Evolutionary conservation across 1,140 invertebrate species (phyloP), one percentile per base, ranked within the genome.

Genomic region (Agrilus planipennis): DNA sequence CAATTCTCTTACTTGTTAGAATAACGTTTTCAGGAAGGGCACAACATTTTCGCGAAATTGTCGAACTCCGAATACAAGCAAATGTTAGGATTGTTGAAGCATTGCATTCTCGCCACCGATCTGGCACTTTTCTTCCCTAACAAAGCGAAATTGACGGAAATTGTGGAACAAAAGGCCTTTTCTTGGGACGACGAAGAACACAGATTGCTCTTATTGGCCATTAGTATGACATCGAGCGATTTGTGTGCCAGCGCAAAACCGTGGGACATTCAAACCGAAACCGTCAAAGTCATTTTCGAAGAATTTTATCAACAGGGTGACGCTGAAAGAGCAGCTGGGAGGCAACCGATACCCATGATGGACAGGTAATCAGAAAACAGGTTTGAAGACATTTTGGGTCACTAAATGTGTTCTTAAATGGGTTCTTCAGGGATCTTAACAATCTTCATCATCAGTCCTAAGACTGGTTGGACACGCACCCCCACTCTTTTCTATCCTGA

Each of bases 221-320:
- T 89, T 39, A 67, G 76, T 1, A 89, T 89, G 83, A 89, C 84
- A 2, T 77, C 76, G 0, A 79, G 81, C 50, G 85, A 89, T 60
- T 62, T 89, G n/a, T 84, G 81, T 39, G 83, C 85, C 2, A 81
- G 78, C 43, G 72, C 81, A 2, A 88, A 88, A 61, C 80, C 81
- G 2, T 89, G 84, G 84, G 71, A 82, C n/a, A 65, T 84, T n/a
- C 84, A 89, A 62, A 69, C 73, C 2, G 73, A 83, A 58, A 88
- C 81, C 0, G 84, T 87, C 1, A 75, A 49, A 57, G 79, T 83
- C 4, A 87, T 89, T 44, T 86, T 88, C 63, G 79, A 88, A 55
- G 85, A 89, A 56, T 89, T 89, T 62, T 89, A 87, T 61, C 74
- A 80, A 47, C 83, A 88, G 65, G 81, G 69, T 19, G 84, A 89